Percentiles rank a stretch among this genome's conserved stretches.
These are phyloP conservation scores for Sinocyclocheilus maitianheensis DNA, from an alignment of 2,113 vertebrate genomes.

Conservation along the genomic window DNA sequence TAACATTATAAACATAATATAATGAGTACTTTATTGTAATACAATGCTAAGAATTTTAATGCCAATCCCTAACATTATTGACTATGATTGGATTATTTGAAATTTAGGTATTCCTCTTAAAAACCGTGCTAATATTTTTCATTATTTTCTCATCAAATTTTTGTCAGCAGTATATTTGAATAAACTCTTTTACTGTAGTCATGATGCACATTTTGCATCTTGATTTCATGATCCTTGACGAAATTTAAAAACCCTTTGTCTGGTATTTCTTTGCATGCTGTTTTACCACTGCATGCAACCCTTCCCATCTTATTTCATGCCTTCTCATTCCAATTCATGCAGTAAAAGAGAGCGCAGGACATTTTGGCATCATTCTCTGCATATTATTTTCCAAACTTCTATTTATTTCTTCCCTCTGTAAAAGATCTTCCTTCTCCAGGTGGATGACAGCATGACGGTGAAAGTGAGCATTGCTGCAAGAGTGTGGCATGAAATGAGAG, in stretches of 20 bases:
- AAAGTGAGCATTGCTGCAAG: constrained; percentile 12
- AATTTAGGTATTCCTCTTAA: no score
- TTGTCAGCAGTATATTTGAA: no score
- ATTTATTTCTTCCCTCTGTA: constrained; percentile 32
- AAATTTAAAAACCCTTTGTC: not conserved
- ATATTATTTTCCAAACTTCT: constrained; percentile 34
- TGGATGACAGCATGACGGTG: constrained; percentile 29
- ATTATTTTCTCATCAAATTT: no score
- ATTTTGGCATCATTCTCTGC: constrained; percentile 27
- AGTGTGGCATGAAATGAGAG: constrained; percentile 34
- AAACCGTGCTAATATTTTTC: no score
- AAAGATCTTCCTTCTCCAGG: constrained; percentile 9
- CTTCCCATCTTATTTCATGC: not conserved
- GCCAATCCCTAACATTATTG: not conserved
- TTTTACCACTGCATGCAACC: not conserved
- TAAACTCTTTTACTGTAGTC: no score
- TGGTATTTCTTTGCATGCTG: not conserved
- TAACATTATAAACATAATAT: no score
- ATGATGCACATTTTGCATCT: not conserved
- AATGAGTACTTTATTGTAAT: no score
- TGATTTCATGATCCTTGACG: not conserved
- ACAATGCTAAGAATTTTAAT: not conserved
- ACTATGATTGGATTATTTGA: not conserved
- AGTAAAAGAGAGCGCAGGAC: not conserved
- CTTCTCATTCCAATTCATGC: not conserved